Conservation (phyloP, 2,797 vertebrate species). For the Ptychadena robeensis region DNA sequence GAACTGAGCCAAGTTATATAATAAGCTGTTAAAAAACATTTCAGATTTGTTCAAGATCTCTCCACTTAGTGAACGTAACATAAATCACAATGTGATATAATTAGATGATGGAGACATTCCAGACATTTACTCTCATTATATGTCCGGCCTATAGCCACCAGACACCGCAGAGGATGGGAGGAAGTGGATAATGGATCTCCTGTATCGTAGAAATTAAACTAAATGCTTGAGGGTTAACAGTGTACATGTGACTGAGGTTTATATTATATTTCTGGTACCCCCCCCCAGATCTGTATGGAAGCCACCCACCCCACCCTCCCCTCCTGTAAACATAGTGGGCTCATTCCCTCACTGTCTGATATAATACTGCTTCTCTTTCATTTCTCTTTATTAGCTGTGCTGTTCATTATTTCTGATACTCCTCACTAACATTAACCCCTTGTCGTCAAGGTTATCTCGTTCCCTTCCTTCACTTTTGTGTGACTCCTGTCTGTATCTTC, state of each 20-base stretch:
- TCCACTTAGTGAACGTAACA: constrained; percentile 15
- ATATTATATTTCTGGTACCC: no score
- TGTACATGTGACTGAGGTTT: no score
- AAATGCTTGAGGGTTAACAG: no score
- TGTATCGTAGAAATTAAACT: background rate
- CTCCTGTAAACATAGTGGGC: background rate
- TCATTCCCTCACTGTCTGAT: background rate
- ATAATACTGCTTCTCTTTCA: background rate
- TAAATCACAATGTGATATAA: constrained; percentile 54
- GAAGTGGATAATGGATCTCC: constrained; percentile 20
- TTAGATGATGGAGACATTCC: constrained; percentile 16
- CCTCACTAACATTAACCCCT: constrained; percentile 15
- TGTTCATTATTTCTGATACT: background rate
- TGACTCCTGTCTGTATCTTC: background rate
- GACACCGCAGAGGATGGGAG: background rate
- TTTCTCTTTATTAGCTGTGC: background rate
- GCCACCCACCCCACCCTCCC: no score
- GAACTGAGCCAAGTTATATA: background rate
- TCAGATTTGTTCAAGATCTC: background rate
- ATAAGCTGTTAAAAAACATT: constrained; percentile 1
- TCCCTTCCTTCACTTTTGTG: background rate
- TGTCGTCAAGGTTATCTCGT: background rate
- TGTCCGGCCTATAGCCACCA: constrained; percentile 27
- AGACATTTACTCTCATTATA: constrained; percentile 53
- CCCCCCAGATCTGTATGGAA: no score